A percentile compares a stretch with the other conserved stretches of the same genome.
Conservation (phyloP, 2,113 vertebrate genomes). For the human region GRCh38 chr4:121813001-121813500, state of each 20-base stretch:
- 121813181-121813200: background rate
- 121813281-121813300: slow-evolving; percentile 93
- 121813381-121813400: slow-evolving; percentile 85
- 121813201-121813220: background rate
- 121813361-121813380: slow-evolving; percentile 84
- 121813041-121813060: background rate
- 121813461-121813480: background rate
- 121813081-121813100: background rate
- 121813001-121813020: background rate
- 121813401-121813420: background rate
- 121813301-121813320: slow-evolving; percentile 89
- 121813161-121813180: background rate
- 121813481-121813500: background rate
- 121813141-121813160: background rate
- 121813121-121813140: background rate
- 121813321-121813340: slow-evolving; percentile 84
- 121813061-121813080: background rate
- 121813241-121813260: slow-evolving; percentile 95
- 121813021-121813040: background rate
- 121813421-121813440: background rate
- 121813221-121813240: slow-evolving; percentile 88
- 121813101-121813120: background rate
- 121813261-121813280: slow-evolving; percentile 91
- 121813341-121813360: slow-evolving; percentile 87
- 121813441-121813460: background rate